Conservation (phyloP, 2,113 vertebrate genomes). For the Sakesphorus luctuosus region DNA sequence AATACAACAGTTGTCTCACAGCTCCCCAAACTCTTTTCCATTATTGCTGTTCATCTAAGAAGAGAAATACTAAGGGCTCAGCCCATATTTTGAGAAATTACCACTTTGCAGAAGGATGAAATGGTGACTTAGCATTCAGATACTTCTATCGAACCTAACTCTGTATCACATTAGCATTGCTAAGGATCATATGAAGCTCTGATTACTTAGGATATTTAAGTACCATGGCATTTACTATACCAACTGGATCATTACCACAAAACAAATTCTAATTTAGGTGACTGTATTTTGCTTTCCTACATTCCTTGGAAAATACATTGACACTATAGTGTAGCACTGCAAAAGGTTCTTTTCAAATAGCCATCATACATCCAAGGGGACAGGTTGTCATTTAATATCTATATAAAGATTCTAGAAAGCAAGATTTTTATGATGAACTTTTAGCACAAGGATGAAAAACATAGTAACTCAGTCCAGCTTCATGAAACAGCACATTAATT, state of each 20-base stretch:
- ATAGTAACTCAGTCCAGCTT: neutral
- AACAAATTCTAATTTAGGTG: neutral
- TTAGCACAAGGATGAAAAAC: neutral
- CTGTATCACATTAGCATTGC: neutral
- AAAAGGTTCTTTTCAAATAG: neutral
- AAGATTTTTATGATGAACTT: neutral
- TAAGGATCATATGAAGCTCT: neutral
- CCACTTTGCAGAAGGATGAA: neutral
- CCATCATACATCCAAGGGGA: neutral
- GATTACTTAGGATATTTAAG: neutral
- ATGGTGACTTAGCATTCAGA: neutral
- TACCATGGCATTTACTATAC: neutral
- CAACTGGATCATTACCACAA: neutral
- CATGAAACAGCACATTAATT: neutral
- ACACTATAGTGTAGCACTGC: neutral
- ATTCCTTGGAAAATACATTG: neutral
- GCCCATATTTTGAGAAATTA: neutral
- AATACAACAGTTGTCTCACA: neutral
- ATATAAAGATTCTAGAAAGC: neutral
- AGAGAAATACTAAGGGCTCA: neutral
- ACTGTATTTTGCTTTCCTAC: neutral
- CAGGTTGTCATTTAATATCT: neutral
- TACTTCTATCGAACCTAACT: neutral
- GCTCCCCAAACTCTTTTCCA: neutral
- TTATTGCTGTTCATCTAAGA: neutral